These are phyloP conservation scores for Molossus alvarezi DNA, from an alignment of 2,797 vertebrate species.

Conservation along the genomic window DNA sequence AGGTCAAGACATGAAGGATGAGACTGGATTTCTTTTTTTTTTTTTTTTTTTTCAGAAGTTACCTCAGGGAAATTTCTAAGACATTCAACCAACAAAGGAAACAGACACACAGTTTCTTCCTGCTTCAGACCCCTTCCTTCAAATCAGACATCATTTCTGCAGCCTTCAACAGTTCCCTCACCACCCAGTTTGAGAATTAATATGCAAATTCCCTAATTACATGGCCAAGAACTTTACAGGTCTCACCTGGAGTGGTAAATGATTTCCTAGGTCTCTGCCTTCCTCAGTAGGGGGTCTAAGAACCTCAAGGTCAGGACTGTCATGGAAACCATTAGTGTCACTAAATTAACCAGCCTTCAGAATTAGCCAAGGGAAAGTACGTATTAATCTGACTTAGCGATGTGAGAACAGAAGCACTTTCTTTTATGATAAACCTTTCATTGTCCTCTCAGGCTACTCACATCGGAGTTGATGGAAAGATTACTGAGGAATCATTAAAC, in stretches of 20 bases:
- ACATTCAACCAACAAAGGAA: slow-evolving; percentile 28
- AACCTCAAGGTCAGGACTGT: slow-evolving; percentile 75
- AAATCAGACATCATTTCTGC: neutral
- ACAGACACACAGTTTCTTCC: neutral
- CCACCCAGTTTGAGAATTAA: slow-evolving; percentile 55
- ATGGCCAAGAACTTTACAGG: slow-evolving; percentile 65
- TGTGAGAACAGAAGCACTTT: slow-evolving; percentile 76
- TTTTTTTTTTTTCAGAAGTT: slow-evolving; percentile 12
- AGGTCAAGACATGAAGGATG: slow-evolving; percentile 72
- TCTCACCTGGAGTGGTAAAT: slow-evolving; percentile 75
- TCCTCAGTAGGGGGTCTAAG: slow-evolving; percentile 49
- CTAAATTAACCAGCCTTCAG: slow-evolving; percentile 83
- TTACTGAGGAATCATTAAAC: slow-evolving; percentile 67
- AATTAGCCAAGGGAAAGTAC: slow-evolving; percentile 86
- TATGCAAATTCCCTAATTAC: slow-evolving; percentile 73
- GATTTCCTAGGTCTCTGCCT: slow-evolving; percentile 68
- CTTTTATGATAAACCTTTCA: slow-evolving; percentile 81
- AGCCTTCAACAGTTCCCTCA: neutral
- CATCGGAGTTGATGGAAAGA: slow-evolving; percentile 43
- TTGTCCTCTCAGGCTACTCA: slow-evolving; percentile 54
- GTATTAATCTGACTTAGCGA: slow-evolving; percentile 81
- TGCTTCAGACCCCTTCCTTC: neutral
- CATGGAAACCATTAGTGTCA: slow-evolving; percentile 86
- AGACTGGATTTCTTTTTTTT: neutral
- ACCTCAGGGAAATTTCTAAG: slow-evolving; percentile 63